A percentile compares a stretch with the other conserved stretches of the same genome.
These are phyloP conservation scores for Psittacara wagleri DNA, from an alignment of 2,113 vertebrate species.

Conservation along the genomic window DNA sequence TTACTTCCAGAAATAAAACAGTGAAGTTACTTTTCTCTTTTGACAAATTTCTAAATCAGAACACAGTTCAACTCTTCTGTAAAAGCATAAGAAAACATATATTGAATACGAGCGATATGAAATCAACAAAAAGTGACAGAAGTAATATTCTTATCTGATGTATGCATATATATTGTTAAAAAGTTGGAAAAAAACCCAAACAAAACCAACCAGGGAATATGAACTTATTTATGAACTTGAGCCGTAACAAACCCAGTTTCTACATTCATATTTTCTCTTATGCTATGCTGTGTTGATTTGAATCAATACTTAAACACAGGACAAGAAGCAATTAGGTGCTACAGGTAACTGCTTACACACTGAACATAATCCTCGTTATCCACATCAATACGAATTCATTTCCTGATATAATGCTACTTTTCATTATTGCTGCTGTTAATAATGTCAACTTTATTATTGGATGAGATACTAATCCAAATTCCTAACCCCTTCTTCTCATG, in stretches of 20 bases:
- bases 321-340: neutral
- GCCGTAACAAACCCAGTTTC: neutral
- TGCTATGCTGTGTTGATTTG: neutral
- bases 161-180: neutral
- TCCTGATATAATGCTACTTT: neutral
- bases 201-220: neutral
- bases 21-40: neutral
- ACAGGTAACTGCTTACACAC: neutral
- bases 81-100: neutral
- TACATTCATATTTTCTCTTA: neutral
- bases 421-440: neutral
- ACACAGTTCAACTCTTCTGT: neutral
- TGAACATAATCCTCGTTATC: neutral
- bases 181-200: neutral
- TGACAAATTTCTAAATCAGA: neutral
- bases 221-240: neutral
- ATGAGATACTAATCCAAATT: neutral
- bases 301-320: neutral
- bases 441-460: neutral
- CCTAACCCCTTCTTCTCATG: too few species aligned
- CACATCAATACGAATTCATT: neutral
- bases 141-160: neutral
- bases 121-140: neutral
- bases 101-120: neutral
- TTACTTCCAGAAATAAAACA: neutral